These are phyloP conservation scores for Sycobia sp. DNA, from an alignment of 1,140 invertebrate genomes.

Conservation along the genomic window DNA sequence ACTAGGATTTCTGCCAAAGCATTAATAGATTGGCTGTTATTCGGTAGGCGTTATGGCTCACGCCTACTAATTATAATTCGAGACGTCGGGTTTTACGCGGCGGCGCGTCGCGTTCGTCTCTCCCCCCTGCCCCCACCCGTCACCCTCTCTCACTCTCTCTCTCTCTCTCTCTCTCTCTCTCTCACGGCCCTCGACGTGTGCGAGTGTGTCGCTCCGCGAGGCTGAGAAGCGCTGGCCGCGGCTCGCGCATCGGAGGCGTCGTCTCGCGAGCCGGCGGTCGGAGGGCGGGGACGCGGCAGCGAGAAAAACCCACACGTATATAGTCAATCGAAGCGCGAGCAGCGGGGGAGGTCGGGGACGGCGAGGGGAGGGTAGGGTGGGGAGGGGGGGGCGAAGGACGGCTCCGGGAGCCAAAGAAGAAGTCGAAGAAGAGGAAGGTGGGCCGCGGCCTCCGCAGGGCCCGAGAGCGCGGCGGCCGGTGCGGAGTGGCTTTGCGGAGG, in stretches of 20 bases:
- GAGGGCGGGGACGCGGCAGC: conserved; percentile 37
- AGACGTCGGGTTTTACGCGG: conserved; percentile 49
- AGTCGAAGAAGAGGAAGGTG: neutral
- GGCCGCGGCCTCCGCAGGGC: neutral
- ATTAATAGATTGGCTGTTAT: conserved; percentile 40
- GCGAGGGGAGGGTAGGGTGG: conserved; percentile 33
- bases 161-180: too few relatives aligned
- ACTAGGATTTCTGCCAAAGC: neutral
- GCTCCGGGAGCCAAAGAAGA: neutral
- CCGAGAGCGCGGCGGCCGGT: conserved; percentile 31
- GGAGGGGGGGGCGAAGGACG: neutral
- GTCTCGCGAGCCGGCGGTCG: neutral
- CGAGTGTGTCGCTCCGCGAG: conserved; percentile 34
- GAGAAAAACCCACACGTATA: conserved; percentile 53
- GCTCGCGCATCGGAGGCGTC: neutral
- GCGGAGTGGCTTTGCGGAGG: too few relatives aligned
- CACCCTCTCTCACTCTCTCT: too few relatives aligned
- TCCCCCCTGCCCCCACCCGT: too few relatives aligned
- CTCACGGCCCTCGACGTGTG: too few relatives aligned
- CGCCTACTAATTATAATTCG: conserved; percentile 61
- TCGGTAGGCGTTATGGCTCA: conserved; percentile 55
- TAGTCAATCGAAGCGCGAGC: conserved; percentile 53
- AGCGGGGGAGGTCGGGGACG: too few relatives aligned
- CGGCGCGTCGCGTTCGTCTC: conserved; percentile 44
- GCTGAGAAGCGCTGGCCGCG: too few relatives aligned